Conservation (phyloP, 2,888 invertebrate genomes). For the Bugula neritina region DNA sequence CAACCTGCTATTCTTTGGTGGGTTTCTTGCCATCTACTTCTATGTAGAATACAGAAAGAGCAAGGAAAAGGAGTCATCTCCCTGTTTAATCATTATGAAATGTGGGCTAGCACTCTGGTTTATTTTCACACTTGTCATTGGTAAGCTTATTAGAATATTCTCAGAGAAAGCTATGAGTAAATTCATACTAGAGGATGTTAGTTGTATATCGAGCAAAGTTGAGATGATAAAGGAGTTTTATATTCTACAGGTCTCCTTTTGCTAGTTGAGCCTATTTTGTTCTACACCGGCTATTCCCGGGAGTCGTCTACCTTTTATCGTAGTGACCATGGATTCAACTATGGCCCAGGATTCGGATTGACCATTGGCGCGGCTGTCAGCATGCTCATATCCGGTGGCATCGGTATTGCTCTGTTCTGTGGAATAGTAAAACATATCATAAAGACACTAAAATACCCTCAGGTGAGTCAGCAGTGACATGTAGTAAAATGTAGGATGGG, state of each 20-base stretch:
- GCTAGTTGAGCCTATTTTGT: slow-evolving; percentile 12
- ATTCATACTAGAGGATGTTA: too few relatives aligned
- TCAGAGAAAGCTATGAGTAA: too few relatives aligned
- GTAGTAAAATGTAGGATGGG: too few relatives aligned
- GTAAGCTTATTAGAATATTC: too few relatives aligned
- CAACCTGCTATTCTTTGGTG: slow-evolving; percentile 2
- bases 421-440: not conserved
- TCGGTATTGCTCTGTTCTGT: slow-evolving; percentile 7
- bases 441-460: not conserved
- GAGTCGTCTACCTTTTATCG: not conserved
- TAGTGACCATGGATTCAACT: not conserved
- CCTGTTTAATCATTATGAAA: not conserved
- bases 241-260: slow-evolving; percentile 8
- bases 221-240: too few relatives aligned
- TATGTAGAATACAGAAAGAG: not conserved
- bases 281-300: not conserved
- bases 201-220: too few relatives aligned
- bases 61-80: not conserved
- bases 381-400: slow-evolving; percentile 7
- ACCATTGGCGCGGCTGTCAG: not conserved
- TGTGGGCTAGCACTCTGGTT: slow-evolving; percentile 15
- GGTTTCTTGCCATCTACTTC: slow-evolving; percentile 14
- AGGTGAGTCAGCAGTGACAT: slow-evolving; percentile 1
- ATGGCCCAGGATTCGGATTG: slow-evolving; percentile 6
- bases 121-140: slow-evolving; percentile 7